phyloP scores from a whole-genome alignment of 2,113 vertebrate species.

The Pampusana beccarii region DNA sequence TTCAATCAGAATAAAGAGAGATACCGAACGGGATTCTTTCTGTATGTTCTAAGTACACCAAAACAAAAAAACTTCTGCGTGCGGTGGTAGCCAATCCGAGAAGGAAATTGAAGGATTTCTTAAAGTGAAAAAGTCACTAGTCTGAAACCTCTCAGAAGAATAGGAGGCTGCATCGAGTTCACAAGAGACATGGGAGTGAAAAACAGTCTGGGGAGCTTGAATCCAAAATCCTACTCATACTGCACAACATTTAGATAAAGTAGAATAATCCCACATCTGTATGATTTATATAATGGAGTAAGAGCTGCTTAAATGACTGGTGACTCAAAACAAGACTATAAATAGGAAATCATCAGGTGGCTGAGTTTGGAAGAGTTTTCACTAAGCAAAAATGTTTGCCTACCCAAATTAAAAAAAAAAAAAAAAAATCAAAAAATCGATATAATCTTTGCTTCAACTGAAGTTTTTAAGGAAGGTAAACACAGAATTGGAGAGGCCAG shows the following conservation, averaged over 20 bases:
- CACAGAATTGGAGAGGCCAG: background rate
- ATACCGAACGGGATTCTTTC: background rate
- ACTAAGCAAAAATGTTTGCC: background rate
- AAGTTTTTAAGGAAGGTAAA: background rate
- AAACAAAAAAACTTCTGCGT: background rate
- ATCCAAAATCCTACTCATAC: background rate
- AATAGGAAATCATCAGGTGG: background rate
- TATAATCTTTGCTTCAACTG: background rate
- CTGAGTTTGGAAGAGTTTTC: background rate
- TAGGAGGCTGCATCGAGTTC: background rate
- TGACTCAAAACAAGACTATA: background rate
- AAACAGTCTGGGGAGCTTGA: background rate
- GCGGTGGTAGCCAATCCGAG: background rate
- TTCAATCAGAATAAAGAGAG: background rate
- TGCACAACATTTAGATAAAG: background rate
- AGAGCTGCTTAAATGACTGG: background rate
- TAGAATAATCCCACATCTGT: background rate
- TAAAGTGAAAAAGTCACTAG: background rate
- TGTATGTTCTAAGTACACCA: fast-evolving
- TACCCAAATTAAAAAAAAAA: background rate
- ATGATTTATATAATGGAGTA: background rate
- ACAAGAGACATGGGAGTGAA: background rate
- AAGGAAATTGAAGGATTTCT: background rate
- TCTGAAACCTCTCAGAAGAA: background rate
- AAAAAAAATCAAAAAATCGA: background rate